Evolutionary conservation across 2,797 vertebrate genomes (phyloP).

Genomic region (Echeneis naucrates): DNA sequence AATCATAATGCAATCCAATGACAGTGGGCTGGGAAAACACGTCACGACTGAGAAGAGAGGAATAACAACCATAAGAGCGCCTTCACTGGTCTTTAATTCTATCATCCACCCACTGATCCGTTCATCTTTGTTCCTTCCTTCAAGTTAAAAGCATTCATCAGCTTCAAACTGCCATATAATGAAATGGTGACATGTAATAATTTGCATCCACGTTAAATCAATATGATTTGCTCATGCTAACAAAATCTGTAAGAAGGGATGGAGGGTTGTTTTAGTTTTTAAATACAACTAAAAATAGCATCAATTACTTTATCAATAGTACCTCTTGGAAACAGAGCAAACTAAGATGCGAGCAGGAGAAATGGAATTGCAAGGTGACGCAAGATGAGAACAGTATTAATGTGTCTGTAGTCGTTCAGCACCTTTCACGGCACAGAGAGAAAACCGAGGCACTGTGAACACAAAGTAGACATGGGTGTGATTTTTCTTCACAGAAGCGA

Average conservation of each 20-base stretch:
- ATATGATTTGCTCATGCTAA: conserved; percentile 68
- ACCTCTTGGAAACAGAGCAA: conserved; percentile 31
- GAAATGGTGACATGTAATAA: conserved; percentile 30
- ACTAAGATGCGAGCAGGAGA: conserved; percentile 21
- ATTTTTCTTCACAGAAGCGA: conserved; percentile 8
- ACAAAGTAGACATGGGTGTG: background rate
- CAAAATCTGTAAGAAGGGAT: conserved; percentile 26
- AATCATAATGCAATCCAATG: conserved; percentile 42
- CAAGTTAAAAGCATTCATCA: conserved; percentile 18
- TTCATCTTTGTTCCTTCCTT: background rate
- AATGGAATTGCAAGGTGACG: conserved; percentile 21
- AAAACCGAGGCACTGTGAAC: conserved; percentile 8
- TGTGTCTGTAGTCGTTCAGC: background rate
- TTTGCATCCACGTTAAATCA: conserved; percentile 58
- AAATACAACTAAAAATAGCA: conserved; percentile 44
- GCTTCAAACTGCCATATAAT: conserved; percentile 28
- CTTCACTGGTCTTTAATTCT: conserved; percentile 7
- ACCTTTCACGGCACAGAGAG: background rate
- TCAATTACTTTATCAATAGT: conserved; percentile 38
- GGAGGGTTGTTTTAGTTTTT: conserved; percentile 34
- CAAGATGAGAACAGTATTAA: background rate
- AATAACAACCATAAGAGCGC: conserved; percentile 6
- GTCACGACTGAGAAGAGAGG: conserved; percentile 12
- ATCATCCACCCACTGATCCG: conserved; percentile 6
- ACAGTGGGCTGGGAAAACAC: conserved; percentile 9